Evolutionary conservation across 2,888 invertebrate genomes (phyloP).

Genomic region (Leptopilina syphax): DNA sequence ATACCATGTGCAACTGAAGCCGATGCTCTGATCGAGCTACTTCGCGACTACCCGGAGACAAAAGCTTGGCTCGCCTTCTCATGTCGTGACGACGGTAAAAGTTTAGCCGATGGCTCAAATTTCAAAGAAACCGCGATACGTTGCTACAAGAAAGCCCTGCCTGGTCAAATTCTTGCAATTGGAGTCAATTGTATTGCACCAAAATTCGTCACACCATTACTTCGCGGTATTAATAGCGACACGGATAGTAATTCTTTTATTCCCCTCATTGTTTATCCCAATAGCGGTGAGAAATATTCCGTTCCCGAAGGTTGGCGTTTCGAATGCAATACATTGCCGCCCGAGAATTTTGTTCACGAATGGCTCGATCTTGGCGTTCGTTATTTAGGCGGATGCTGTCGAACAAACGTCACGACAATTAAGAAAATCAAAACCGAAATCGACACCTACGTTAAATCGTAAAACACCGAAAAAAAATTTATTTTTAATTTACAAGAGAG

Average conservation of each 20-base stretch:
- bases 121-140: conserved; percentile 85
- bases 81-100: conserved; percentile 83
- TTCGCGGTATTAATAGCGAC: conserved; percentile 78
- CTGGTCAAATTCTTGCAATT: conserved; percentile 87
- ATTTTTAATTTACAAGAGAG: too few relatives aligned
- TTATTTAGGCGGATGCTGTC: conserved; percentile 95
- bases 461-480: too few relatives aligned
- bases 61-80: conserved; percentile 93
- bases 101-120: conserved; percentile 88
- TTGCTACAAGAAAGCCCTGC: conserved; percentile 80
- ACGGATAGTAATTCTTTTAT: conserved; percentile 75
- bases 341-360: conserved; percentile 85
- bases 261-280: conserved; percentile 92
- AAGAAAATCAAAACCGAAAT: conserved; percentile 84
- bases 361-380: conserved; percentile 90
- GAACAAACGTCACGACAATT: conserved; percentile 90
- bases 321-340: conserved; percentile 82
- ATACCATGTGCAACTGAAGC: conserved; percentile 92
- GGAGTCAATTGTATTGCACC: conserved; percentile 93
- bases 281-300: conserved; percentile 90
- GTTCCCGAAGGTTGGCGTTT: conserved; percentile 81
- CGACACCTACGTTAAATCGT: conserved; percentile 59
- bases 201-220: conserved; percentile 80
- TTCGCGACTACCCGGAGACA: conserved; percentile 86
- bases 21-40: conserved; percentile 86